These are phyloP conservation scores for Carettochelys insculpta DNA, from an alignment of 2,113 vertebrate genomes.

Conservation along the genomic window DNA sequence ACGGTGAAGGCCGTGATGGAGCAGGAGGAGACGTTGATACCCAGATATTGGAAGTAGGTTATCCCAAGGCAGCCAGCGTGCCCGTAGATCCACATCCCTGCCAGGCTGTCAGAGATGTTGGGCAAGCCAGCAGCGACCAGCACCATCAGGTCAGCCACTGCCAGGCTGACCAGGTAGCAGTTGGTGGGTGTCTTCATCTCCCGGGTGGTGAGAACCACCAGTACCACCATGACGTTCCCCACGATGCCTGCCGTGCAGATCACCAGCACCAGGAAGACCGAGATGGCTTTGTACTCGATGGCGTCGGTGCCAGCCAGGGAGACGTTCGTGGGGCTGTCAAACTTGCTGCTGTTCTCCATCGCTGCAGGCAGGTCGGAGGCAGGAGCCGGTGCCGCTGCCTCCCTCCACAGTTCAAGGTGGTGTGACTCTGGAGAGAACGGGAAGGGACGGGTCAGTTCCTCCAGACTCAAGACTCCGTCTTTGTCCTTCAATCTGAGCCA, in stretches of 20 bases:
- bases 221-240: constrained; percentile 85
- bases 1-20: constrained; percentile 84
- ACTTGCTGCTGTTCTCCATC: constrained; percentile 72
- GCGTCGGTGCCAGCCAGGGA: constrained; percentile 60
- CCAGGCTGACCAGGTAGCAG: constrained; percentile 85
- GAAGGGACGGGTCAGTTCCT: neutral
- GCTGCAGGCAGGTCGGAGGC: neutral
- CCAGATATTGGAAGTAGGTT: constrained; percentile 86
- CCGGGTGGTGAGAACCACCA: constrained; percentile 80
- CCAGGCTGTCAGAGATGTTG: constrained; percentile 80
- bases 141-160: constrained; percentile 81
- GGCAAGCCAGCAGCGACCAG: constrained; percentile 82
- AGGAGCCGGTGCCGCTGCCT: neutral
- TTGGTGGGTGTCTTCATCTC: constrained; percentile 84
- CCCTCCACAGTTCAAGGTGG: neutral
- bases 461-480: neutral
- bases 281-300: constrained; percentile 78
- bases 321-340: constrained; percentile 76
- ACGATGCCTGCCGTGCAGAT: constrained; percentile 80
- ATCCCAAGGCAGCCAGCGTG: constrained; percentile 79
- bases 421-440: neutral
- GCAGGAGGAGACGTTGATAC: constrained; percentile 85
- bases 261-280: constrained; percentile 79
- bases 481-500: neutral
- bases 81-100: constrained; percentile 81